phyloP scores from a whole-genome alignment of 2,888 invertebrate species.

The Parnassius glacialis region DNA sequence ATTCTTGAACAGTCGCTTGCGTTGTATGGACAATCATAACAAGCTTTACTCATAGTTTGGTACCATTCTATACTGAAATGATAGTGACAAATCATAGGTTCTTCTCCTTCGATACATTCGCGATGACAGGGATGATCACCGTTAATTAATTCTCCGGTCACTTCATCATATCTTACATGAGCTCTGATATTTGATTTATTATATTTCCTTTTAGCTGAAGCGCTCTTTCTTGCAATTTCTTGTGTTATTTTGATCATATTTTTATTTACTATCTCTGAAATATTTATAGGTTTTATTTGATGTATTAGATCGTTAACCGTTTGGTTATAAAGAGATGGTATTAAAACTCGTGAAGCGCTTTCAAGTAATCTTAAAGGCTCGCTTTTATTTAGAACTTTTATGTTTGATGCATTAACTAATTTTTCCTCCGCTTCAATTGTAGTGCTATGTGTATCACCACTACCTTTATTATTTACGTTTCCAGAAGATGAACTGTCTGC shows the following conservation, averaged over 20 bases:
- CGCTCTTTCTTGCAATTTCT: slow-evolving; percentile 36
- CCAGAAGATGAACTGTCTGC: slow-evolving; percentile 15
- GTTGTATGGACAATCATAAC: slow-evolving; percentile 90
- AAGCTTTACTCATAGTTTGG: slow-evolving; percentile 93
- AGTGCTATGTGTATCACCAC: background rate
- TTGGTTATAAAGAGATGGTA: slow-evolving; percentile 44
- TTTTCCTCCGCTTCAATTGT: slow-evolving; percentile 4
- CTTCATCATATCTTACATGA: slow-evolving; percentile 67
- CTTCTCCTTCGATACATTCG: slow-evolving; percentile 81
- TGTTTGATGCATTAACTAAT: slow-evolving; percentile 26
- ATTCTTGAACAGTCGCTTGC: slow-evolving; percentile 86
- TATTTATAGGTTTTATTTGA: slow-evolving; percentile 40
- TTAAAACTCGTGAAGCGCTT: slow-evolving; percentile 67
- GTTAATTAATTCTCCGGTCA: slow-evolving; percentile 65
- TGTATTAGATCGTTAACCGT: slow-evolving; percentile 49
- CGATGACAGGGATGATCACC: slow-evolving; percentile 83
- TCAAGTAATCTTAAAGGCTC: slow-evolving; percentile 43
- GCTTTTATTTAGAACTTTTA: slow-evolving; percentile 41
- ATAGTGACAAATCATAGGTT: slow-evolving; percentile 86
- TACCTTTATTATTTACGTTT: slow-evolving; percentile 18
- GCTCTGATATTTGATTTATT: slow-evolving; percentile 55
- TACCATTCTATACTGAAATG: slow-evolving; percentile 90
- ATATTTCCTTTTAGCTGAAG: slow-evolving; percentile 38
- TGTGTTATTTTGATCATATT: slow-evolving; percentile 33
- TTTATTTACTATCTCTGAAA: slow-evolving; percentile 26